Evolutionary conservation across 2,797 vertebrate genomes (phyloP), one percentile per base, ranked within the genome.

Genomic region (Xenopus petersii): DNA sequence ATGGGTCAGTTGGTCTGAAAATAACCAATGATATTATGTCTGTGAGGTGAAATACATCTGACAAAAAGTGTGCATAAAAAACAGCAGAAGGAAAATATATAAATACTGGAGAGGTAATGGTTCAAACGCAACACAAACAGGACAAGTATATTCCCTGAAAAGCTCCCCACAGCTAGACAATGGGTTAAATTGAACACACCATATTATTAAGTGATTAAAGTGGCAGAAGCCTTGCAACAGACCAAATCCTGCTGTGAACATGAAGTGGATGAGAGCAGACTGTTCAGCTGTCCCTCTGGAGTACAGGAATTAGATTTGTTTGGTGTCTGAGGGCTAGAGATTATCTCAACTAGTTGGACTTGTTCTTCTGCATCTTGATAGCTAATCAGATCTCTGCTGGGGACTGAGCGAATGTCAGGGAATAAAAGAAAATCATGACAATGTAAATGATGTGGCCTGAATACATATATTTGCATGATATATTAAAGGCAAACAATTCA

Each of bases 181-280:
- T 56, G 47, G 65, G 47, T 75, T n/a, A 67, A 68, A 68, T 68
- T 48, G 36, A 62, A 33, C 60, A 62, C 36, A 60, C 63, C 58
- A 61, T 70, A 75, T 49, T 56, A 75, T 70, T 54, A 58, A 70
- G 67, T 59, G 66, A 75, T 75, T 75, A 70, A 65, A 56, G 67
- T 64, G 21, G 21, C 21, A 64, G 64, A 64, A 60, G 67, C 54
- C 58, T 49, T 49, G 67, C 62, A 67, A 70, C 36, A 56, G 54
- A 59, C 17, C 17, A 70, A 70, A 16, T 70, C 61, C 62, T 65
- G 74, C 61, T 60, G 62, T 75, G 55, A 36, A 24, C 30, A 65
- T 64, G 68, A 60, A 66, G 55, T 59, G 75, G 58, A 26, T 60
- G 12, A 9, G 65, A 21, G 48, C 55, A 69, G 73, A 33, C 66